A percentile compares a stretch with the other conserved stretches of the same genome.
These are phyloP conservation scores for Caiman crocodilus DNA, from an alignment of 2,797 vertebrate genomes.

Conservation along the genomic window DNA sequence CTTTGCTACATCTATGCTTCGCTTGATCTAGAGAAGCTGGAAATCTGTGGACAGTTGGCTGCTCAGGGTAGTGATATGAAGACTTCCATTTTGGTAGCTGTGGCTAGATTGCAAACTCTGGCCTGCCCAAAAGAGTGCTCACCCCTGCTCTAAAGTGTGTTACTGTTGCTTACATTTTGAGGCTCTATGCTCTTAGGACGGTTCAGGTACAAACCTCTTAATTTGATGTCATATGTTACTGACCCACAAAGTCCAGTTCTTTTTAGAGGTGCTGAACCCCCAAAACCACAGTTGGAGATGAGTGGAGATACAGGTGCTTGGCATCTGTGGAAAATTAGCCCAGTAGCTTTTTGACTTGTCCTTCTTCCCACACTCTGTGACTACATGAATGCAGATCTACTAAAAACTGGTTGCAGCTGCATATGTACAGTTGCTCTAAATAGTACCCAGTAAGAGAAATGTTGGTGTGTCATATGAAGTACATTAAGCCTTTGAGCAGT, in stretches of 20 bases:
- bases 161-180: not conserved
- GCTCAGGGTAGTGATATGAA: no score
- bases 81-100: no score
- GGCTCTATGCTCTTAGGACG: not conserved
- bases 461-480: accelerated
- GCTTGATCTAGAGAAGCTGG: no score
- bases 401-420: not conserved
- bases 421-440: not conserved
- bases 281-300: not conserved
- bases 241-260: not conserved
- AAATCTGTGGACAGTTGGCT: no score
- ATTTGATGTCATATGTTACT: not conserved
- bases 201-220: not conserved
- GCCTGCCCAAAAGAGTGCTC: no score
- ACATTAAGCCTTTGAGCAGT: accelerated
- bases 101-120: no score
- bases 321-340: not conserved
- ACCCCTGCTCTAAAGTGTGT: not conserved
- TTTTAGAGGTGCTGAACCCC: not conserved
- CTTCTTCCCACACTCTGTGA: not conserved
- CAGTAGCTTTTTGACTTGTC: not conserved
- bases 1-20: no score
- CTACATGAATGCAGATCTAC: not conserved
- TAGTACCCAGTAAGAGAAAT: not conserved
- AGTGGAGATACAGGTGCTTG: not conserved